Evolutionary conservation across 2,797 vertebrate species (phyloP).

Genomic region (Vultur gryphus): DNA sequence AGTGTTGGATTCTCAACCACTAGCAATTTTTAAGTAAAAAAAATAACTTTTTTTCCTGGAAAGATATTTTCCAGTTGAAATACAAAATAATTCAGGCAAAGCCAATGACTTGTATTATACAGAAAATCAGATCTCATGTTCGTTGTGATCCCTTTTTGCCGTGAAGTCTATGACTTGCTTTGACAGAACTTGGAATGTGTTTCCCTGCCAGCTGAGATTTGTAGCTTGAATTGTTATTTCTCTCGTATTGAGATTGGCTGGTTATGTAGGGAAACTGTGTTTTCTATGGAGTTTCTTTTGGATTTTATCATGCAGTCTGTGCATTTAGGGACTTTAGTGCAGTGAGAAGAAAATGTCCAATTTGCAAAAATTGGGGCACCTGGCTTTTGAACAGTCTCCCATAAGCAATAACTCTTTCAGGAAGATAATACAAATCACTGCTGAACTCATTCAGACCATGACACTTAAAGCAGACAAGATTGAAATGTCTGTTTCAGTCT

Average conservation of each 20-base stretch:
- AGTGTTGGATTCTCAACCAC: background rate
- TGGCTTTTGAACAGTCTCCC: background rate
- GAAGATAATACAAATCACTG: background rate
- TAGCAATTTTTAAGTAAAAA: background rate
- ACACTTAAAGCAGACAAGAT: background rate
- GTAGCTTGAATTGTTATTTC: background rate
- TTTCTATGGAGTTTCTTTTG: background rate
- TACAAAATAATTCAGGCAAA: background rate
- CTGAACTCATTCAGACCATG: background rate
- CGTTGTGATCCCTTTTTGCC: background rate
- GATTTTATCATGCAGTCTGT: background rate
- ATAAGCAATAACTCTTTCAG: background rate
- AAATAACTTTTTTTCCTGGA: background rate
- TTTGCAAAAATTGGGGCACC: background rate
- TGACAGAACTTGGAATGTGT: background rate
- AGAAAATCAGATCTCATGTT: background rate
- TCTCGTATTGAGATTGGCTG: background rate
- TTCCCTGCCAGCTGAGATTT: background rate
- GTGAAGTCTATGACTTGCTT: background rate
- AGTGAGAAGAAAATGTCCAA: background rate
- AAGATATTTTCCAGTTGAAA: background rate
- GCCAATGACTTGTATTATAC: background rate
- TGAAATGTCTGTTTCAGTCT: background rate
- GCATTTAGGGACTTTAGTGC: background rate
- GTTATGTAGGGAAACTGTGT: background rate